Evolutionary conservation across 2,113 vertebrate species (phyloP).

Genomic region (Trochalopteron elliotii): DNA sequence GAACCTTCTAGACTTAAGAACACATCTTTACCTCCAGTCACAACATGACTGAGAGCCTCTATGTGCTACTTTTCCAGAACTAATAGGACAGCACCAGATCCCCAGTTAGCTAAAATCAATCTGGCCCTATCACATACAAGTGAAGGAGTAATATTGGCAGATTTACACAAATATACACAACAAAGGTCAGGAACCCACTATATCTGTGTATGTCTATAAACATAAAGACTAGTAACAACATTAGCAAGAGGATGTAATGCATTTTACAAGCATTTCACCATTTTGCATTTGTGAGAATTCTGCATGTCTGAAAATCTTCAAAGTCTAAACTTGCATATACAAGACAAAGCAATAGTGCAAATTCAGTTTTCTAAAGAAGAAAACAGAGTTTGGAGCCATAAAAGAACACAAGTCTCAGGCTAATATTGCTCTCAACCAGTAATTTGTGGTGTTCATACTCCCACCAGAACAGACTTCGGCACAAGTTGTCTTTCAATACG

Average conservation of each 20-base stretch:
- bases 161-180: neutral
- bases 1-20: neutral
- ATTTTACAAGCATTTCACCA: neutral
- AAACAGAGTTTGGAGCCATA: neutral
- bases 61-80: neutral
- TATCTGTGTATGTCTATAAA: neutral
- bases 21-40: neutral
- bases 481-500: neutral
- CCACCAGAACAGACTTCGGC: neutral
- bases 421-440: neutral
- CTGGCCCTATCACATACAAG: neutral
- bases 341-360: neutral
- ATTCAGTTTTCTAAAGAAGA: neutral
- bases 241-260: neutral
- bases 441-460: neutral
- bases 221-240: neutral
- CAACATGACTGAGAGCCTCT: neutral
- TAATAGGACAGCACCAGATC: neutral
- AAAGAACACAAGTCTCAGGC: neutral
- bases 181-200: neutral
- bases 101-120: neutral
- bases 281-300: neutral
- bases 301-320: neutral
- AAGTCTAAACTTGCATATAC: neutral
- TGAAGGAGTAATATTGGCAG: neutral